These are phyloP conservation scores for Gambusia holbrooki DNA, from an alignment of 2,113 vertebrate species.

Conservation along the genomic window DNA sequence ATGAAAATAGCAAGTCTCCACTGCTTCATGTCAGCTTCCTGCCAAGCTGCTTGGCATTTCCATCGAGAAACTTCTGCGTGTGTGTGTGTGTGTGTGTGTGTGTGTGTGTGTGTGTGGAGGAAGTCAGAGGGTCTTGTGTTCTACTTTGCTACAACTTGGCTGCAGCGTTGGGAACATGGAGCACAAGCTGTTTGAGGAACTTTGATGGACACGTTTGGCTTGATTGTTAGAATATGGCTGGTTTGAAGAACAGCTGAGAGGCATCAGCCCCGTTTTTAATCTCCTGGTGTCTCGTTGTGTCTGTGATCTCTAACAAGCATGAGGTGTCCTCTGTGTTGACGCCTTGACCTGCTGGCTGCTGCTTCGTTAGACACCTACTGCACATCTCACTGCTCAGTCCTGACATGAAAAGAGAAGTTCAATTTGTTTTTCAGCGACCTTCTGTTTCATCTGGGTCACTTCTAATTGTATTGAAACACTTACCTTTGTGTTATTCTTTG, in stretches of 20 bases:
- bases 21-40: constrained; percentile 16
- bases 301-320: background rate
- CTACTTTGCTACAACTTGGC: constrained; percentile 23
- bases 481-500: background rate
- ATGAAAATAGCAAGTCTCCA: constrained; percentile 1
- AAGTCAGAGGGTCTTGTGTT: constrained; percentile 9
- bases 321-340: background rate
- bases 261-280: background rate
- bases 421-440: background rate
- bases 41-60: constrained; percentile 18
- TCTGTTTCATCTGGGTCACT: background rate
- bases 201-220: constrained; percentile 18
- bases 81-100: background rate
- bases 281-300: background rate
- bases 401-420: background rate
- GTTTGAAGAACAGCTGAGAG: constrained; percentile 20
- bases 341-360: background rate
- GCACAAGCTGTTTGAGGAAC: constrained; percentile 37
- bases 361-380: background rate
- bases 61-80: background rate
- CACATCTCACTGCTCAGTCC: background rate
- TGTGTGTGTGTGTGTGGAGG: background rate
- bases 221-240: background rate
- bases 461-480: background rate
- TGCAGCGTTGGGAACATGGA: constrained; percentile 3